These are phyloP conservation scores for Zeuzera pyrina DNA, from an alignment of 2,888 invertebrate species.

Conservation along the genomic window DNA sequence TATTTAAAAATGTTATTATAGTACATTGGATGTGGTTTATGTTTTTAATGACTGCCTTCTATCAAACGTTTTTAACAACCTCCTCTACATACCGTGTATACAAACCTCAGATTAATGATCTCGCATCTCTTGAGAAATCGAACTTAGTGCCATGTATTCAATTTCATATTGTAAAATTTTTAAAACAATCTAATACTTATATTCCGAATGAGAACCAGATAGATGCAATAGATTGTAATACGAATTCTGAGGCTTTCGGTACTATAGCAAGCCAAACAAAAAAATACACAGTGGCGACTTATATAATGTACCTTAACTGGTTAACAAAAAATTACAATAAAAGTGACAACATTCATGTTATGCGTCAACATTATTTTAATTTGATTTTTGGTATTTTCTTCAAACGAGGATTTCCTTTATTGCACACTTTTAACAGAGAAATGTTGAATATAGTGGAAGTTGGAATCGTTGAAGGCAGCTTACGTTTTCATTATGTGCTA, in stretches of 20 bases:
- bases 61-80: slow-evolving; percentile 8
- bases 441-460: slow-evolving; percentile 3
- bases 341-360: not conserved
- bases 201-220: slow-evolving; percentile 4
- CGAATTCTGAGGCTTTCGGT: slow-evolving; percentile 3
- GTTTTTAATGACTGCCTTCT: slow-evolving; percentile 8
- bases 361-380: slow-evolving; percentile 5
- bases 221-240: slow-evolving; percentile 6
- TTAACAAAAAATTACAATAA: not conserved
- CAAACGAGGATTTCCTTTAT: slow-evolving; percentile 8
- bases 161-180: slow-evolving; percentile 2
- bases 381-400: slow-evolving; percentile 5
- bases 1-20: slow-evolving; percentile 7
- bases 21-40: slow-evolving; percentile 10
- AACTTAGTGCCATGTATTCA: slow-evolving; percentile 10
- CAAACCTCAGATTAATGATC: slow-evolving; percentile 4
- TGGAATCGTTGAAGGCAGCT: slow-evolving; percentile 4
- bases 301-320: slow-evolving; percentile 9
- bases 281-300: slow-evolving; percentile 8
- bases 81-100: slow-evolving; percentile 6
- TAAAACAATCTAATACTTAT: slow-evolving; percentile 2
- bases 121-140: slow-evolving; percentile 2
- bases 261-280: slow-evolving; percentile 2
- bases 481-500: not conserved
- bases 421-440: not conserved